A percentile compares a stretch with the other conserved stretches of the same genome.
Conservation (phyloP, 2,797 vertebrate species). For the Orestias chungarensis region DNA sequence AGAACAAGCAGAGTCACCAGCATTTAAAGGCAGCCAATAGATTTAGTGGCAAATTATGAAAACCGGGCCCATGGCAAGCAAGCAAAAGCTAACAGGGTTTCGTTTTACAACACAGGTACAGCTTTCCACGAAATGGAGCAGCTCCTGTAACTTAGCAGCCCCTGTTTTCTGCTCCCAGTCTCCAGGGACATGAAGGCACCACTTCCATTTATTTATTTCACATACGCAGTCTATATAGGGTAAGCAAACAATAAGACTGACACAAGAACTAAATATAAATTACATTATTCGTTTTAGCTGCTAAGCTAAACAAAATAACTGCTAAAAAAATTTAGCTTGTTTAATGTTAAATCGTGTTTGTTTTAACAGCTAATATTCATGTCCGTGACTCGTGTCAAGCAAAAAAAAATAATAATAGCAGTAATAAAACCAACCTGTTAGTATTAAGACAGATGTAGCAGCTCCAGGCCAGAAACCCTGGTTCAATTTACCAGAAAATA, state of each 20-base stretch:
- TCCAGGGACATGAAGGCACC: constrained; percentile 14
- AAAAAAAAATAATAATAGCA: too few species aligned
- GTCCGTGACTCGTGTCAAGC: not conserved
- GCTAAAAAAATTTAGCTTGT: not conserved
- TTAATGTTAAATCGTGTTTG: not conserved
- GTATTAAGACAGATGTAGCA: constrained; percentile 18
- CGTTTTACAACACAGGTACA: not conserved
- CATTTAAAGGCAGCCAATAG: not conserved
- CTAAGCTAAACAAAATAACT: not conserved
- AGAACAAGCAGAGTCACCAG: not conserved
- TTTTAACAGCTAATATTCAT: not conserved
- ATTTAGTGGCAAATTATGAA: not conserved
- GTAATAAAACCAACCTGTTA: not conserved
- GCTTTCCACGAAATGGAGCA: not conserved
- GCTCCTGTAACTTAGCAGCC: constrained; percentile 29
- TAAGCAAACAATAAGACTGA: not conserved
- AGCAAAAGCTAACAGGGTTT: not conserved
- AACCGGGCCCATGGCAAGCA: not conserved
- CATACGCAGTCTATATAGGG: not conserved
- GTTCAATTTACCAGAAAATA: constrained; percentile 32
- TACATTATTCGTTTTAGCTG: not conserved
- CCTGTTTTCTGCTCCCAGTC: constrained; percentile 4
- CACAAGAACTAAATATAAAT: not conserved
- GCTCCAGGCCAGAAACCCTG: constrained; percentile 62
- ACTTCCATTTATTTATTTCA: too few species aligned